These are phyloP conservation scores for Nesoenas mayeri DNA, from an alignment of 2,113 vertebrate species.

Conservation along the genomic window DNA sequence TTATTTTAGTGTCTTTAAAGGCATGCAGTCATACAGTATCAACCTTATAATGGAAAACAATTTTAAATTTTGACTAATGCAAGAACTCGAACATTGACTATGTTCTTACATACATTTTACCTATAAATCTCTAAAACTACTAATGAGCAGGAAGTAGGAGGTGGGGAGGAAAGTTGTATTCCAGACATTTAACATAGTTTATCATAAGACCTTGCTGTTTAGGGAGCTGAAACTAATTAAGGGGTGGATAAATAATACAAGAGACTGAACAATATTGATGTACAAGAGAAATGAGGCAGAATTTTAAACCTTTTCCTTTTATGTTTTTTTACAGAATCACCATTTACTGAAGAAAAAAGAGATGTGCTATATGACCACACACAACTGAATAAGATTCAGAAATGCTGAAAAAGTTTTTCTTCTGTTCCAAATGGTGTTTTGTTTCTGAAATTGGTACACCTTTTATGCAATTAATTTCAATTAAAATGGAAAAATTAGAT, in stretches of 20 bases:
- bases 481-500: neutral
- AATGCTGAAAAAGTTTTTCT: neutral
- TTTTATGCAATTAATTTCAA: neutral
- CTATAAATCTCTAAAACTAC: neutral
- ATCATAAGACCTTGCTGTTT: neutral
- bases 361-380: neutral
- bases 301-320: neutral
- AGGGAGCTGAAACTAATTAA: neutral
- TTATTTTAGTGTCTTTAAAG: slow-evolving; percentile 23
- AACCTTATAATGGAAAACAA: neutral
- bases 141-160: neutral
- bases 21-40: neutral
- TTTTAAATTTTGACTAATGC: neutral
- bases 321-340: neutral
- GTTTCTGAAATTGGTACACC: neutral
- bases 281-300: neutral
- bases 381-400: neutral
- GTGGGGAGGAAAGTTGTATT: neutral
- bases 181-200: neutral
- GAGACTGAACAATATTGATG: neutral
- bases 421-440: neutral
- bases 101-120: neutral
- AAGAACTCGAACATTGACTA: neutral
- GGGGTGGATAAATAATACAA: neutral
- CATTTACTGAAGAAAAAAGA: neutral